Evolutionary conservation across 2,113 vertebrate species (phyloP), one percentile per base, ranked within the genome.

Genomic region (Corythornis vintsioides): DNA sequence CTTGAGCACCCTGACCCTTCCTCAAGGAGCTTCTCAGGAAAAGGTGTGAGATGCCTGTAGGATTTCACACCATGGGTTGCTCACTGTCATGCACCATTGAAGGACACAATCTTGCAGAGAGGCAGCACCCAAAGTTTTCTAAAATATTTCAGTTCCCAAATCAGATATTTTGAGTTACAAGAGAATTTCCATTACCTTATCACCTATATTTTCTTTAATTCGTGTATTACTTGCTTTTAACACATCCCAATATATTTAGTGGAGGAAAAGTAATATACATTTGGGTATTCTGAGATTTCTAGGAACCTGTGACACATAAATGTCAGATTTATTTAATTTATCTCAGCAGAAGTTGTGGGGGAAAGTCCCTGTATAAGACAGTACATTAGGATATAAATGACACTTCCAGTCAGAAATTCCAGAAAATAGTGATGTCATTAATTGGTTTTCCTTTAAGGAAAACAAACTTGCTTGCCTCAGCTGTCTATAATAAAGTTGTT

Each of bases 171-270:
- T 64, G 70, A 42, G 31, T 56, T 70, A 29, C 38, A 88, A 83
- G 35, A 74, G 75, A 43, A 70, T 92, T 96, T 90, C 42, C 16
- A 43, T 43, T 88, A 53, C 31, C 82, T 92, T 81, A 47, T 89
- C 24, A 26, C 15, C 38, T 57, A 3, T 28, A 26, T 83, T 88
- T 91, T 74, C 45, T 73, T 85, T 74, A 55, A 31, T 76, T 70
- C 60, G 19, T 40, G 18, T 73, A 15, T 11, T 79, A 50, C n/a
- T 71, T 88, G 14, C 31, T 84, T 94, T 88, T 80, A 77, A 45
- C 22, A 26, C 5, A 76, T 18, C 35, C 35, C 15, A 86, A 35
- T 1, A 15, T 33, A 70, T 60, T 80, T 74, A 87, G 25, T 55
- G 14, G 29, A 84, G 21, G 33, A 64, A 56, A 90, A 19, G 13